These are phyloP conservation scores for Odontomyia ornata DNA, from an alignment of 2,888 invertebrate genomes.

Conservation along the genomic window DNA sequence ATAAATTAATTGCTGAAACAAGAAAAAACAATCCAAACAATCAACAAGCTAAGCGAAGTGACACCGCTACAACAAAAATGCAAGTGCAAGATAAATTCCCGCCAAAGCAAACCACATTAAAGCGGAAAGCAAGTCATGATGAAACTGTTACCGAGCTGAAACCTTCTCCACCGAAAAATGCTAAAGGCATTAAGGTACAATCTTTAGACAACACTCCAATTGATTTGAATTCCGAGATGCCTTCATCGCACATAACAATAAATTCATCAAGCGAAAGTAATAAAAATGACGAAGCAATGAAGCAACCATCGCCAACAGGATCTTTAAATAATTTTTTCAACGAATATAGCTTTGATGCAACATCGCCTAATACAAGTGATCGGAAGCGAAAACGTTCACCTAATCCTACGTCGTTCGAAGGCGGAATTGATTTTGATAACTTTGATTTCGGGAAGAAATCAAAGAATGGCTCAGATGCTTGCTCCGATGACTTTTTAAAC, in stretches of 20 bases:
- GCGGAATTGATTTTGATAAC: neutral
- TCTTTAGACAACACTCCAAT: neutral
- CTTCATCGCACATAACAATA: slow-evolving; percentile 14
- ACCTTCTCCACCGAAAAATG: neutral
- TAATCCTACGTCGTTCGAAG: neutral
- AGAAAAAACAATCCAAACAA: neutral
- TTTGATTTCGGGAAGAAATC: slow-evolving; percentile 11
- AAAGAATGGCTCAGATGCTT: neutral
- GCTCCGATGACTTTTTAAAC: neutral
- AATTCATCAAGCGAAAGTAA: slow-evolving; percentile 5
- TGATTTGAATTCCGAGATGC: neutral
- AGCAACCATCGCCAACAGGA: neutral
- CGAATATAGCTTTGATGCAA: neutral
- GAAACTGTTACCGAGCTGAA: neutral
- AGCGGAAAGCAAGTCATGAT: neutral
- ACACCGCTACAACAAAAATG: neutral
- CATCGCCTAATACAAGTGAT: neutral
- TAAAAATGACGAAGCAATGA: neutral
- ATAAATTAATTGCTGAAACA: too few relatives aligned
- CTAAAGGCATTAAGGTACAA: neutral
- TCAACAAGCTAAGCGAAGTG: neutral
- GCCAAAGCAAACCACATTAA: too few relatives aligned
- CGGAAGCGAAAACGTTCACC: neutral
- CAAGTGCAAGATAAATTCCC: neutral
- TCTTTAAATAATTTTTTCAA: neutral